Base-by-base conservation (phyloP, 2,113 vertebrate genomes). In the Pollachius pollachius region DNA sequence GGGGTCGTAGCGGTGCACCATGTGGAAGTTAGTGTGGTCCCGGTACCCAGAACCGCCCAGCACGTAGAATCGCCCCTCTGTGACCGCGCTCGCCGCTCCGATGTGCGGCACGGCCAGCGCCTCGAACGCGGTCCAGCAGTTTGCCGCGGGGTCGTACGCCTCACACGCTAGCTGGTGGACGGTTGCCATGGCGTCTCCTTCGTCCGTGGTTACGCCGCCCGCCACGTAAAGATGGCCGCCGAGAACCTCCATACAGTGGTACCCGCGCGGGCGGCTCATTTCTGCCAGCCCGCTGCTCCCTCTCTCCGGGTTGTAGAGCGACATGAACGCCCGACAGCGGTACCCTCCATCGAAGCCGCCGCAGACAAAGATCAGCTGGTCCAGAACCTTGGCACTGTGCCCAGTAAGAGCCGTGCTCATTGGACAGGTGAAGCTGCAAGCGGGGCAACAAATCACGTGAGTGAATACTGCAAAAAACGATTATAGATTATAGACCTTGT, bases 1-100 rank as follows among this genome's bases (percentile, higher is more conserved):
- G 1, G 88, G 71, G 67, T 93, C 85, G 13, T 88, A 92, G 1
- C 91, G 85, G 62, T 92, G 91, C 15, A 91, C 76, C 66, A 76
- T 66, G 3, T 67, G 85, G 0, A 70, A 84, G 6, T 93, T 89
- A 1, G 78, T 84, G 78, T 80, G 87, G 69, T 90, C 80, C 16
- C 88, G 87, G 15, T 88, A 81, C 70, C 82, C 87, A 83, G 91
- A 92, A 23, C 91, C 92, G 4, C 91, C 92, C n/a, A 93, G 72
- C 19, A 92, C 62, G n/a, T 92, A 92, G 68, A 93, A 67, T 77
- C 85, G 91, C 30, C 81, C 91, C 82, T 92, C 92, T 69, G 91
- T 63, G 59, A 91, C 76, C 0, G 76, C 85, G 52, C 89, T 86
- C 52, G 84, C 92, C n/a, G 91, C 87, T 52, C 90, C 83, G 0